Percentiles rank a stretch among this genome's conserved stretches.
These are phyloP conservation scores for Philotrypesis tridentata DNA, from an alignment of 1,140 invertebrate genomes.

Conservation along the genomic window DNA sequence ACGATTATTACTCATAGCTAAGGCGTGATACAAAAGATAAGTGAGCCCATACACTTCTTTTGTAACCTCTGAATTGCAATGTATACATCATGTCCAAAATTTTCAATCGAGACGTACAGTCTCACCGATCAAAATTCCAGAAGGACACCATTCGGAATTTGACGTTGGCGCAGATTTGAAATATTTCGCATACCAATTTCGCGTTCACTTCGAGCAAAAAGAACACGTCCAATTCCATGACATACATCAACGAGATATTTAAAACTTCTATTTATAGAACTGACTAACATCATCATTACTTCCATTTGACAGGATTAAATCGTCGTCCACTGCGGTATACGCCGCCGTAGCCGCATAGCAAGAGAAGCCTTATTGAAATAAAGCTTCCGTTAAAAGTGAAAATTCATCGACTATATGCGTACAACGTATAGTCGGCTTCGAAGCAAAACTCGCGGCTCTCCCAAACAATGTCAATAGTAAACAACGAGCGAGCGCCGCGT, in stretches of 20 bases:
- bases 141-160: too few relatives aligned
- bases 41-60: neutral
- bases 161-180: too few relatives aligned
- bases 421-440: neutral
- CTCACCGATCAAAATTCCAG: too few relatives aligned
- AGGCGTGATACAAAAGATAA: slow-evolving; percentile 8
- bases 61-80: too few relatives aligned
- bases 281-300: too few relatives aligned
- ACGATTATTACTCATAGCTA: slow-evolving; percentile 29
- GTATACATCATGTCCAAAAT: too few relatives aligned
- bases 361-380: too few relatives aligned
- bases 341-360: neutral
- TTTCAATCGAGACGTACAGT: too few relatives aligned
- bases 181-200: too few relatives aligned
- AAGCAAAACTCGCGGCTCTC: neutral
- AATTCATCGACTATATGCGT: neutral
- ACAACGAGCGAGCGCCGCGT: neutral
- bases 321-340: too few relatives aligned
- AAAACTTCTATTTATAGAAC: neutral
- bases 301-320: neutral
- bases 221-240: neutral
- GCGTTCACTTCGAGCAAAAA: too few relatives aligned
- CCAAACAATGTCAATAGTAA: slow-evolving; percentile 3
- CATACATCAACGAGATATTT: neutral
- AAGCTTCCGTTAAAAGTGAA: neutral